Evolutionary conservation across 2,797 vertebrate species (phyloP), one percentile per base, ranked within the genome.

Genomic region (Pitangus sulphuratus): DNA sequence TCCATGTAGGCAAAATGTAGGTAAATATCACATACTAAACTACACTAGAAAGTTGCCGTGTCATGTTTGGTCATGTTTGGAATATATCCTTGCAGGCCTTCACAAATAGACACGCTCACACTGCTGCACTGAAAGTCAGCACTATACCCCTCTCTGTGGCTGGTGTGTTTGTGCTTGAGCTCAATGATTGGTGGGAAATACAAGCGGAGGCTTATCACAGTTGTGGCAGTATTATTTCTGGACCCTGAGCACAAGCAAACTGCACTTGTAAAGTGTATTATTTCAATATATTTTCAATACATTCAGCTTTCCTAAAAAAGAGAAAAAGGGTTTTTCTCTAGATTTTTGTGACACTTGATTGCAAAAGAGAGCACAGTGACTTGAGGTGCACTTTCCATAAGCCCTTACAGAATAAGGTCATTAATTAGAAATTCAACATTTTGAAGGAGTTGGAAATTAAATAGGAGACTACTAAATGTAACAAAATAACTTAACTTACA

Each of bases 391-490:
- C 24, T 70, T 94, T 58, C n/a, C 17, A 15, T 39, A 84, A 86
- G 1, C 7, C 17, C 14, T 77, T 81, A 47, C 8, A 22, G 12
- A 77, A 77, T 71, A 19, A 75, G 3, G 12, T 53, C 19, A 62
- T 66, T 84, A 58, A 92, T 54, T 88, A 88, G 44, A 89, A 84
- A 71, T 56, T 28, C 60, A 86, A 74, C 3, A 61, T 74, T 74
- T 58, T 62, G 35, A 22, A 70, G 33, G 18, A 82, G 7, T 3
- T 89, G 14, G 37, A 92, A 86, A 15, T 13, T 48, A 40, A 87
- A 48, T 42, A 76, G 18, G 16, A 80, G 12, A 51, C 11, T 72
- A 54, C 10, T n/a, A 44, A 66, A 66, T 66, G 11, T 15, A 54
- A 50, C 51, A 10, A 77, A 93, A 58, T 58, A 58, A 26, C 6